These are phyloP conservation scores for Bellardia pandia DNA, from an alignment of 2,888 invertebrate species.

Conservation along the genomic window DNA sequence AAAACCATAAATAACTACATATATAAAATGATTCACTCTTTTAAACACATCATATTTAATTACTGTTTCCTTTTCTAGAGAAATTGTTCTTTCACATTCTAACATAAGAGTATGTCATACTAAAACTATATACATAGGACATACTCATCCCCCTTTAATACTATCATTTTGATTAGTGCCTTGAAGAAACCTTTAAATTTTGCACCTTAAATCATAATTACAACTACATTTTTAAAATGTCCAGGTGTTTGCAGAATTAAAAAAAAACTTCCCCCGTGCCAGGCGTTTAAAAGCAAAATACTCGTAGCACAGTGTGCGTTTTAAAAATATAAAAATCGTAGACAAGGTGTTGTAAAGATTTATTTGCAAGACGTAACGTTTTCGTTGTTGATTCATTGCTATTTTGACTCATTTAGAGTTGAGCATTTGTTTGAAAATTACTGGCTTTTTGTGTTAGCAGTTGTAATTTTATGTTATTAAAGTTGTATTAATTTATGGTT, in stretches of 20 bases:
- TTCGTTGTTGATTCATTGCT: neutral
- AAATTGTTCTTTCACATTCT: slow-evolving; percentile 12
- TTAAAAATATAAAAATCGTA: neutral
- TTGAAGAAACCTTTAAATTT: slow-evolving; percentile 47
- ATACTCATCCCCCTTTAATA: slow-evolving; percentile 35
- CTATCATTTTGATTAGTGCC: neutral
- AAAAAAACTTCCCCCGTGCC: slow-evolving; percentile 41
- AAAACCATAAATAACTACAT: neutral
- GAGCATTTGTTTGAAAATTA: neutral
- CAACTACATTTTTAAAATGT: neutral
- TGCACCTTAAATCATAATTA: slow-evolving; percentile 62
- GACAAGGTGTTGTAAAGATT: slow-evolving; percentile 13
- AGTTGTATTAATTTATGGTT: neutral
- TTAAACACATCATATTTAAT: slow-evolving; percentile 3
- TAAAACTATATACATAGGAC: neutral
- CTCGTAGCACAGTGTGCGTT: neutral
- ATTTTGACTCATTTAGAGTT: neutral
- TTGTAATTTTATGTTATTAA: neutral
- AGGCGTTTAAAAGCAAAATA: neutral
- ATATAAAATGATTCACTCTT: neutral
- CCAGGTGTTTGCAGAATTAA: slow-evolving; percentile 46
- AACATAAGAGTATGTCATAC: slow-evolving; percentile 8
- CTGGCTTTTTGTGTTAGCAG: neutral
- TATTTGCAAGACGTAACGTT: slow-evolving; percentile 12
- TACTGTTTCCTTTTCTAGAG: slow-evolving; percentile 14